Conservation (phyloP, 2,888 invertebrate species). For the Drosophila barbarae region DNA sequence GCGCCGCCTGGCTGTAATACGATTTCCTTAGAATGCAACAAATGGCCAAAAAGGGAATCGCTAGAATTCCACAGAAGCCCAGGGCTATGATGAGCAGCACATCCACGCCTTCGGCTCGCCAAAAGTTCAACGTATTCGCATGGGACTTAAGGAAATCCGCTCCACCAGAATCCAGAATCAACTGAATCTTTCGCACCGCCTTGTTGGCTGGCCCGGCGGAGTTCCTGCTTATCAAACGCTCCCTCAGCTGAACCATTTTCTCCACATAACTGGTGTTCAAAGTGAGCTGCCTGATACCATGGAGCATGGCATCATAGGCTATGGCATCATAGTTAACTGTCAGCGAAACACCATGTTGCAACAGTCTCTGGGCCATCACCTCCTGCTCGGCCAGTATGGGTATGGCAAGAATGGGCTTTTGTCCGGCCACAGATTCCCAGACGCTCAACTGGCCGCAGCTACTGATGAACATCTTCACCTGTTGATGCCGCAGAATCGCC, state of each 20-base stretch:
- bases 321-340: slow-evolving; percentile 77
- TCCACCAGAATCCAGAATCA: slow-evolving; percentile 75
- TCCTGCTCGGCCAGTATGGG: slow-evolving; percentile 81
- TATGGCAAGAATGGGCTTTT: slow-evolving; percentile 81
- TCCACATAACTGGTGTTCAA: slow-evolving; percentile 71
- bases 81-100: slow-evolving; percentile 75
- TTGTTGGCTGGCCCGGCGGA: slow-evolving; percentile 61
- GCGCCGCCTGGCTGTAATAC: slow-evolving; percentile 63
- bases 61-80: slow-evolving; percentile 74
- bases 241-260: slow-evolving; percentile 52
- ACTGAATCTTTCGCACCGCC: slow-evolving; percentile 76
- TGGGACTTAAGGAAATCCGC: slow-evolving; percentile 76
- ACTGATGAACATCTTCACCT: slow-evolving; percentile 82
- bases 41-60: slow-evolving; percentile 77
- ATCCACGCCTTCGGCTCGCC: slow-evolving; percentile 76
- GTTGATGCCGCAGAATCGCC: slow-evolving; percentile 80
- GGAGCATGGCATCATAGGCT: slow-evolving; percentile 77
- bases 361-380: slow-evolving; percentile 80
- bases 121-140: slow-evolving; percentile 76
- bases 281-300: slow-evolving; percentile 78
- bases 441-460: slow-evolving; percentile 83
- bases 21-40: slow-evolving; percentile 76
- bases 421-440: slow-evolving; percentile 81
- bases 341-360: slow-evolving; percentile 78
- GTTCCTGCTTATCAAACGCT: slow-evolving; percentile 59